Evolutionary conservation across 2,113 vertebrate genomes (phyloP).

Genomic region (Litocranius walleri): DNA sequence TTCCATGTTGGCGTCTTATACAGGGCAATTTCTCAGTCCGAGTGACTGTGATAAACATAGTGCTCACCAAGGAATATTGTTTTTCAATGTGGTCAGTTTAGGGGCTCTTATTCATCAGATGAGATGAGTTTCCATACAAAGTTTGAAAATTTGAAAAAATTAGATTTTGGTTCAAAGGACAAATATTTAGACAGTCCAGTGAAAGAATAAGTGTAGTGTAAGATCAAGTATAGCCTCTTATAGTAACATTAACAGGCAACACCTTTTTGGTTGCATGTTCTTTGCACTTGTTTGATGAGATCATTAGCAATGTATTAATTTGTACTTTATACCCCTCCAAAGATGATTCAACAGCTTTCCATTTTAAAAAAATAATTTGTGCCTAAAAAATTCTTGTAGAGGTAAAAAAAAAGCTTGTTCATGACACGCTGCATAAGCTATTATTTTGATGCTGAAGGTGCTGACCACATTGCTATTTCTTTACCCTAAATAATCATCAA

Average conservation of each 20-base stretch:
- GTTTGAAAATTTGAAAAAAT: slow-evolving; percentile 19
- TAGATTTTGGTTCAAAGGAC: neutral
- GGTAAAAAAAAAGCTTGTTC: neutral
- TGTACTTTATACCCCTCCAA: neutral
- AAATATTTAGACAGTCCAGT: neutral
- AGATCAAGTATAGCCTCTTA: neutral
- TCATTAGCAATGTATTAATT: neutral
- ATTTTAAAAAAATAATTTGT: neutral
- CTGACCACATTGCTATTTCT: slow-evolving; percentile 17
- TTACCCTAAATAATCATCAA: slow-evolving; percentile 37
- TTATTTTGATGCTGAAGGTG: slow-evolving; percentile 31
- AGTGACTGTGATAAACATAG: neutral
- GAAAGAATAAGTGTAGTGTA: neutral
- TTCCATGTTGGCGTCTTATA: neutral
- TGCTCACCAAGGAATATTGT: neutral
- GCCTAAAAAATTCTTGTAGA: neutral
- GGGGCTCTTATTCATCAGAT: neutral
- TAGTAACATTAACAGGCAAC: neutral
- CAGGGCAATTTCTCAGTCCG: neutral
- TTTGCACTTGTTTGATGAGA: neutral
- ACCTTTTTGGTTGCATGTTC: neutral
- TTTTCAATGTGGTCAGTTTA: neutral
- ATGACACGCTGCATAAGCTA: neutral
- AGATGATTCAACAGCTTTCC: neutral
- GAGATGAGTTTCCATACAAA: neutral